These are phyloP conservation scores for Ligdia adustata DNA, from an alignment of 2,888 invertebrate genomes.

Conservation along the genomic window DNA sequence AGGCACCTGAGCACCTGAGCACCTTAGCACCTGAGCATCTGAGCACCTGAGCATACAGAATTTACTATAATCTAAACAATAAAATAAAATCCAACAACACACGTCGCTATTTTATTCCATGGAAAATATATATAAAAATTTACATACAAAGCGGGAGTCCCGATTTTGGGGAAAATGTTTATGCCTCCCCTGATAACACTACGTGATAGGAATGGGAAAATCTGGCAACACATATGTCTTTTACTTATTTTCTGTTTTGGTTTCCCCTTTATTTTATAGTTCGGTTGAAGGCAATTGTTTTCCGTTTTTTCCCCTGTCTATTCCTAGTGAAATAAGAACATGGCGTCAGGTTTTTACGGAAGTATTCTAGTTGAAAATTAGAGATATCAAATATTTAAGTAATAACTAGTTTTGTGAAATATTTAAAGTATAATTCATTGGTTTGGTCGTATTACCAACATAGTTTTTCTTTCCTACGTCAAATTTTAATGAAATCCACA, in stretches of 20 bases:
- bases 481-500: constrained; percentile 58
- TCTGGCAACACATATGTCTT: constrained; percentile 53
- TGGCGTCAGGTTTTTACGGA: no score
- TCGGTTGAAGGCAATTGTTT: constrained; percentile 41
- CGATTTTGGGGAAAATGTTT: constrained; percentile 70
- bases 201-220: constrained; percentile 67
- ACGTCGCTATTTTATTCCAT: constrained; percentile 56
- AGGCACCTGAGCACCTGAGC: no score
- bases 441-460: no score
- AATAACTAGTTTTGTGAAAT: no score
- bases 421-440: no score
- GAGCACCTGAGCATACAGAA: constrained; percentile 56
- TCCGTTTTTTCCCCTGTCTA: no score
- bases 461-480: constrained; percentile 22
- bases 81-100: constrained; percentile 61
- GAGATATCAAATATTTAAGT: no score
- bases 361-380: no score
- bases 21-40: no score
- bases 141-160: constrained; percentile 71
- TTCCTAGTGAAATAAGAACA: no score
- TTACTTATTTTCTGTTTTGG: constrained; percentile 52
- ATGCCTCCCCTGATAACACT: constrained; percentile 75
- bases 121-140: constrained; percentile 75
- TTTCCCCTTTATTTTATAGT: constrained; percentile 45
- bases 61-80: constrained; percentile 61